These are phyloP conservation scores for Pogonophryne albipinna DNA, from an alignment of 2,797 vertebrate species.

Conservation along the genomic window DNA sequence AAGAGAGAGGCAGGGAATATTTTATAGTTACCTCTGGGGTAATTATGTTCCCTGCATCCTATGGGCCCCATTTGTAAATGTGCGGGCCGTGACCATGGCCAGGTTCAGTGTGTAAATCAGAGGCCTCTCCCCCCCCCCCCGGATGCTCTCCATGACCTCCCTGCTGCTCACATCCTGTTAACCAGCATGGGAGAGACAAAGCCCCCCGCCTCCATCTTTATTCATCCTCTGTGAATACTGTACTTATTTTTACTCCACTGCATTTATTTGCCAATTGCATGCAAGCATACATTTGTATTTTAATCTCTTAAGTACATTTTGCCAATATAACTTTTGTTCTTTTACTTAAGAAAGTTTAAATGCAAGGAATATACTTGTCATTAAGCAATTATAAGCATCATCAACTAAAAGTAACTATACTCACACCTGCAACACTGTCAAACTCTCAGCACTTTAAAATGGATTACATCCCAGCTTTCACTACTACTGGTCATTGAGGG, in stretches of 20 bases:
- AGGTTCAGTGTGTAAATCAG: conserved; percentile 65
- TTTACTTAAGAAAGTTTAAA: not conserved
- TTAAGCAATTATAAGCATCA: not conserved
- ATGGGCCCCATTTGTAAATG: conserved; percentile 61
- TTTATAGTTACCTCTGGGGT: conserved; percentile 71
- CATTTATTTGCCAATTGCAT: not conserved
- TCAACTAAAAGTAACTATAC: too few species aligned
- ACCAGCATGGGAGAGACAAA: conserved; percentile 52
- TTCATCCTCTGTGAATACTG: not conserved
- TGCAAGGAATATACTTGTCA: not conserved
- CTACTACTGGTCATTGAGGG: not conserved
- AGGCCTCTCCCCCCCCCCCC: conserved; percentile 48
- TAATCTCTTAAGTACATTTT: not conserved
- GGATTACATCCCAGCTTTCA: not conserved
- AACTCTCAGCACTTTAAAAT: not conserved
- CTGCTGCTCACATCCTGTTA: conserved; percentile 62
- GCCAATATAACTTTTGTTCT: not conserved
- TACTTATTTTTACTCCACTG: not conserved
- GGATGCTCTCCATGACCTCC: conserved; percentile 56
- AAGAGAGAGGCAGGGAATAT: conserved; percentile 48
- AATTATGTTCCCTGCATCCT: conserved; percentile 42
- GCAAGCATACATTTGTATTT: too few species aligned
- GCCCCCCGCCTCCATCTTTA: conserved; percentile 13
- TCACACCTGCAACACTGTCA: too few species aligned
- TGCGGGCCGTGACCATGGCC: conserved; percentile 32